Conservation (phyloP, 1,140 invertebrate species). For the Pseudomyrmex concolor region DNA sequence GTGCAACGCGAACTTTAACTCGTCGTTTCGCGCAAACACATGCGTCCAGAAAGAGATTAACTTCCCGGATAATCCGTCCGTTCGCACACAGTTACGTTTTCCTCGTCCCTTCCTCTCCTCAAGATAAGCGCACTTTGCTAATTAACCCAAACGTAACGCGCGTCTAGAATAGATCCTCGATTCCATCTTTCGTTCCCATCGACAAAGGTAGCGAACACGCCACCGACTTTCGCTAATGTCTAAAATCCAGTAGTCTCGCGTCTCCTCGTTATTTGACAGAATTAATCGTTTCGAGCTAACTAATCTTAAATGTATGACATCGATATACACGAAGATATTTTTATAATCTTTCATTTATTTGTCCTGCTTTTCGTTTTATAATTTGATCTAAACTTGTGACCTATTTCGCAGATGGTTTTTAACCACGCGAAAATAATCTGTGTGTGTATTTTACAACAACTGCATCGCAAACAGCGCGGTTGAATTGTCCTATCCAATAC, state of each 20-base stretch:
- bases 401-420: not conserved
- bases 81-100: slow-evolving; percentile 47
- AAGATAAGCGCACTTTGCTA: slow-evolving; percentile 44
- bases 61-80: slow-evolving; percentile 52
- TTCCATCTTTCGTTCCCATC: slow-evolving; percentile 32
- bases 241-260: slow-evolving; percentile 11
- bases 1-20: slow-evolving; percentile 1
- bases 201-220: slow-evolving; percentile 35
- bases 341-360: not conserved
- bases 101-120: not conserved
- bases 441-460: slow-evolving; percentile 14
- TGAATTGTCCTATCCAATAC: slow-evolving; percentile 34
- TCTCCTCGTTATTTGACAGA: not conserved
- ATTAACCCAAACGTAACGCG: slow-evolving; percentile 46
- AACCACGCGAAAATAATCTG: slow-evolving; percentile 3
- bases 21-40: slow-evolving; percentile 6
- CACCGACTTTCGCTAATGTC: not conserved
- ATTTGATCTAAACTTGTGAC: not conserved
- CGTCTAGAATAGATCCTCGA: slow-evolving; percentile 23
- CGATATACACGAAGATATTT: too few relatives aligned
- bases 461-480: not conserved
- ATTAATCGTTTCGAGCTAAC: not conserved
- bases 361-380: not conserved
- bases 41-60: slow-evolving; percentile 20
- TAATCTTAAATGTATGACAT: too few relatives aligned